Evolutionary conservation across 2,888 invertebrate species (phyloP), one percentile per base, ranked within the genome.

Genomic region (Euplagia quadripunctaria): DNA sequence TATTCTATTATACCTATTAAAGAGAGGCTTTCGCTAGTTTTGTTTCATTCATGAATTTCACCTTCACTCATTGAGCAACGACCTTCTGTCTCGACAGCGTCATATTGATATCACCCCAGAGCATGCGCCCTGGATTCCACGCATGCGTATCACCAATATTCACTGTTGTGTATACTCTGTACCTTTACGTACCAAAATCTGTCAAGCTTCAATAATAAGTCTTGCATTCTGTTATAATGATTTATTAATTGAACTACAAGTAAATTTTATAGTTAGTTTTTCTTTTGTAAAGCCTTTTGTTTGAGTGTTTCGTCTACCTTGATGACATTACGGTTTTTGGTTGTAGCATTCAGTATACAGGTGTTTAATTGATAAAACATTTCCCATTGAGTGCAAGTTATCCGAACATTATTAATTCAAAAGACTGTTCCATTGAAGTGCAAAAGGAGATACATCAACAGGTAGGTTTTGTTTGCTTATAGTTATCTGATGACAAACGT

Each of bases 31-130:
- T 80, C 77, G 79, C 78, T 83, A 74, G 73, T 49, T 70, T 42
- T 71, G 65, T 71, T 90, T 89, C 94, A 95, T 94, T 95, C 94
- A 95, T 93, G 84, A 86, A 85, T 85, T 86, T 90, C 88, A 89
- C 90, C 90, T 91, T 90, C 89, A 83, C 82, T 90, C 94, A 94
- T 94, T 94, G 93, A 94, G 87, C 74, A 85, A 74, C 84, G 90
- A 91, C 91, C 91, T 92, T 92, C 90, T 77, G 81, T 86, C 82
- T 79, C 74, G 82, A 77, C 87, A 83, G 81, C 90, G 88, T 92
- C 93, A 94, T 95, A 95, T 95, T 91, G 95, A 95, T 93, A 93
- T 87, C 89, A 85, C 83, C 76, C 63, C 46, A 72, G 84, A 70
- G 87, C 94, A 91, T 94, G 94, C 94, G 94, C 91, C 75, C 55